Evolutionary conservation across 2,113 vertebrate species (phyloP), one percentile per base, ranked within the genome.

Genomic region (human (Homo sapiens)): DNA sequence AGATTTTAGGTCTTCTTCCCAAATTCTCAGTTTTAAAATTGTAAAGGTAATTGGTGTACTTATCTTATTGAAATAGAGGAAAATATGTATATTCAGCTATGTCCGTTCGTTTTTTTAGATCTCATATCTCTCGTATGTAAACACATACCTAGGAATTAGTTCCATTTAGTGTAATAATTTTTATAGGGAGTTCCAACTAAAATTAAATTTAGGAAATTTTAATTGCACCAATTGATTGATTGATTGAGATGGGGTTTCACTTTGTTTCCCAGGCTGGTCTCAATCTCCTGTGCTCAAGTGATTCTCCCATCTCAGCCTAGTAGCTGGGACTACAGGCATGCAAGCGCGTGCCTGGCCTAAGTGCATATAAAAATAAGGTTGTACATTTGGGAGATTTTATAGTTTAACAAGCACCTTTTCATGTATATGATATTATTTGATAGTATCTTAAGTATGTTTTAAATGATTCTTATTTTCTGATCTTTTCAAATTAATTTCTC

Each of bases 111-210:
- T 84, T 93, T 83, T 92, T 61, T 70, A 92, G 57, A 68, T 35
- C 20, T 1, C 38, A n/a, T 89, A 38, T 88, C 80, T 48, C 93
- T 93, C 85, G 8, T 80, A 43, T 72, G 22, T 91, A 79, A 88
- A 66, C 22, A 66, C 6, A 73, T 93, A 57, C 55, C 27, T 14
- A 81, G 18, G 4, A 84, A 66, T 64, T 32, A 90, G 3, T 92
- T 84, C 4, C 55, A 81, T 70, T 81, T 79, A 91, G 20, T 78
- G 5, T 73, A 75, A 61, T 94, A 52, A 66, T 78, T 96, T 93
- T 95, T 93, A 82, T 88, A 57, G 32, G 91, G 76, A 43, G 13
- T 84, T 96, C 16, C 5, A 95, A 83, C 13, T 89, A 78, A 91
- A 81, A 8, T 81, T 87, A 40, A 40, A 83, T 87, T 73, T 93